Evolutionary conservation across 2,888 invertebrate species (phyloP).

Genomic region (Eupeodes latifasciatus): DNA sequence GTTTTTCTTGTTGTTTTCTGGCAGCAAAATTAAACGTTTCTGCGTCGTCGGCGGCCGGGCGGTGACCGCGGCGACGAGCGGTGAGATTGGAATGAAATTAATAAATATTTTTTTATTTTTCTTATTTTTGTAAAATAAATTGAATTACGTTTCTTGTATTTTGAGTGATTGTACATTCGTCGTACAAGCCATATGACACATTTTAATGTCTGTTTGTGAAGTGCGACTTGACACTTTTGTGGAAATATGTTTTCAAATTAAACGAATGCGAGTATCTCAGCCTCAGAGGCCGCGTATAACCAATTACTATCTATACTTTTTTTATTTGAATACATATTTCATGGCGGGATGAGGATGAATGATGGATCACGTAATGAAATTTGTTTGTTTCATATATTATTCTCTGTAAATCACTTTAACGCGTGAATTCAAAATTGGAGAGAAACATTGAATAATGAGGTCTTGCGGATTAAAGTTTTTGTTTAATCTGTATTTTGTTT

Average conservation of each 20-base stretch:
- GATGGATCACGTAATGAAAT: constrained; percentile 31
- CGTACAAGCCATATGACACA: constrained; percentile 68
- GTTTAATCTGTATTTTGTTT: not conserved
- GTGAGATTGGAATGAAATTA: constrained; percentile 69
- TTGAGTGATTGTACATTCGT: constrained; percentile 64
- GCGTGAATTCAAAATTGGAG: constrained; percentile 39
- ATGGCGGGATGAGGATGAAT: constrained; percentile 14
- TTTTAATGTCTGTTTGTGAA: constrained; percentile 52
- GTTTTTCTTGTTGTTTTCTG: constrained; percentile 24
- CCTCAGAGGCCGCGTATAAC: constrained; percentile 10
- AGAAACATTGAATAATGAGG: constrained; percentile 28
- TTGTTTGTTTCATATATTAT: constrained; percentile 26
- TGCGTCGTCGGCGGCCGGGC: too few species aligned
- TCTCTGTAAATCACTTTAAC: constrained; percentile 58
- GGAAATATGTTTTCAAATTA: constrained; percentile 59
- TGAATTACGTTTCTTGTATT: constrained; percentile 55
- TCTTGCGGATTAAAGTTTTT: constrained; percentile 29
- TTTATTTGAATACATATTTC: constrained; percentile 54
- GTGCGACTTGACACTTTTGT: constrained; percentile 66
- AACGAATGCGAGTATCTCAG: constrained; percentile 7
- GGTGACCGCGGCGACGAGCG: too few species aligned
- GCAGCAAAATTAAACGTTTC: constrained; percentile 52
- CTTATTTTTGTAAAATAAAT: constrained; percentile 46
- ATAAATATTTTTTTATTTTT: constrained; percentile 46
- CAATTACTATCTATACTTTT: constrained; percentile 10